A percentile compares a stretch with the other conserved stretches of the same genome.
Conservation (phyloP, 2,113 vertebrate species). For the Pterocles orientalis region DNA sequence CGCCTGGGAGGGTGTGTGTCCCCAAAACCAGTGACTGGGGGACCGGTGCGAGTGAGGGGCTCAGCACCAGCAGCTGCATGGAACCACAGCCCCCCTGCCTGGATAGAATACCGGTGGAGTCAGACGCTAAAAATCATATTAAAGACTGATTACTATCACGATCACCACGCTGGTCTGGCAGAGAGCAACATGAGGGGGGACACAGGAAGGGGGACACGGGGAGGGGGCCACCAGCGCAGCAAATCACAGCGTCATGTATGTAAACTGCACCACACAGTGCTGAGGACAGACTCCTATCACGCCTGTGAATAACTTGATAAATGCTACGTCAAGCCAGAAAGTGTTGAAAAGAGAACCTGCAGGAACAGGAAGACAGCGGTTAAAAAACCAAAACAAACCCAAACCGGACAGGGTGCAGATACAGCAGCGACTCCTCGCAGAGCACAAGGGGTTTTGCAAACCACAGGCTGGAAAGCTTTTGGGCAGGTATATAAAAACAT, state of each 20-base stretch:
- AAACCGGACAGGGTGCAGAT: neutral
- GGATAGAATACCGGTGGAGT: neutral
- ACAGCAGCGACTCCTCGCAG: neutral
- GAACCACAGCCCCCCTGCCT: neutral
- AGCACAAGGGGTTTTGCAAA: neutral
- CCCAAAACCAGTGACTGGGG: neutral
- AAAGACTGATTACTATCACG: no score
- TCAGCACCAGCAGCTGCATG: neutral
- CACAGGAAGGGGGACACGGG: neutral
- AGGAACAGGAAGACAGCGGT: neutral
- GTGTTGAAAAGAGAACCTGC: neutral
- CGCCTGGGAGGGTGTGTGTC: neutral
- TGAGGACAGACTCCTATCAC: neutral
- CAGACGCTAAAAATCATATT: neutral
- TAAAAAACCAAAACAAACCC: neutral
- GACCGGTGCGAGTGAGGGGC: neutral
- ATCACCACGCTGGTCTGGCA: no score
- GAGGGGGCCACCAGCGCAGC: neutral
- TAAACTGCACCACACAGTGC: neutral
- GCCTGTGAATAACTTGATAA: neutral
- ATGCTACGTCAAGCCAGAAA: neutral
- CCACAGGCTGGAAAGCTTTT: neutral
- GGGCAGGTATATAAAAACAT: rapidly evolving
- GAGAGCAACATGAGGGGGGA: neutral
- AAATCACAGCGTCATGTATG: rapidly evolving